Percentiles rank a stretch among this genome's conserved stretches.
phyloP scores from a whole-genome alignment of 2,113 vertebrate genomes.

The Hemichromis elongatus region DNA sequence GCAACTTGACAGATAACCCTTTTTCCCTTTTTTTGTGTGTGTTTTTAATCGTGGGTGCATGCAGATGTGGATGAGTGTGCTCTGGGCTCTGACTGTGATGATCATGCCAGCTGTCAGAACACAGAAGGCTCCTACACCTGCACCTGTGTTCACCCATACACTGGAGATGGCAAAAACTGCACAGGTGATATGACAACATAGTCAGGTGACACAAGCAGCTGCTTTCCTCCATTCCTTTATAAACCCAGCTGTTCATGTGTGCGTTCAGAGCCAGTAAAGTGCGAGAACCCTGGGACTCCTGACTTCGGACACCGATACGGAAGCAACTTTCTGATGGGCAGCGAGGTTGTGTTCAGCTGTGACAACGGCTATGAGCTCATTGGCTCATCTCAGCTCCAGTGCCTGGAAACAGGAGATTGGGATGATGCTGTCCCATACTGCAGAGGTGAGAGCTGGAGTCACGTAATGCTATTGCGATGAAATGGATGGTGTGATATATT shows the following conservation, averaged over 20 bases:
- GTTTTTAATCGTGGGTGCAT: background rate
- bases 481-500: background rate
- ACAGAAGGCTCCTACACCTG: constrained; percentile 91
- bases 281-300: constrained; percentile 77
- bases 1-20: background rate
- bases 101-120: constrained; percentile 87
- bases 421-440: constrained; percentile 74
- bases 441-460: constrained; percentile 75
- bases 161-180: constrained; percentile 90
- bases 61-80: constrained; percentile 94
- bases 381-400: constrained; percentile 72
- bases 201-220: background rate
- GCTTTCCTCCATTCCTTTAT: background rate
- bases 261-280: constrained; percentile 84
- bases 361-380: constrained; percentile 79
- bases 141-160: constrained; percentile 84
- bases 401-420: constrained; percentile 84
- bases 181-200: constrained; percentile 74
- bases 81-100: constrained; percentile 87
- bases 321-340: constrained; percentile 77
- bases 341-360: constrained; percentile 80
- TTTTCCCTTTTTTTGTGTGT: background rate
- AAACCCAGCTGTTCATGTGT: background rate
- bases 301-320: constrained; percentile 81
- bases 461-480: accelerated